These are phyloP conservation scores for Aphelinus certus DNA, from an alignment of 1,140 invertebrate genomes.

Conservation along the genomic window DNA sequence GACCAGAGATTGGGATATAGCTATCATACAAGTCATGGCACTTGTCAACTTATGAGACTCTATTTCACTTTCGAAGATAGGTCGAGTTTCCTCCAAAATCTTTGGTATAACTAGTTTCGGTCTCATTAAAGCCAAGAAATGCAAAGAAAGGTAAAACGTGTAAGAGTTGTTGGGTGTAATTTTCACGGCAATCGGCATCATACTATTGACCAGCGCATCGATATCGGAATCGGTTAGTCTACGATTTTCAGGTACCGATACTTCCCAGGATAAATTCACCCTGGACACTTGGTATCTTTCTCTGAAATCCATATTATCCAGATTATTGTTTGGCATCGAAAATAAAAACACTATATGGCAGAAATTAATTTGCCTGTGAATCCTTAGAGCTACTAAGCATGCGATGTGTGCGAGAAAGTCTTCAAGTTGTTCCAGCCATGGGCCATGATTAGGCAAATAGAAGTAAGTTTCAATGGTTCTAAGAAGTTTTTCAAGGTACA, in stretches of 20 bases:
- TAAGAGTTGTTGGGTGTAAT: constrained; percentile 82
- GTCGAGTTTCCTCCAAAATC: constrained; percentile 65
- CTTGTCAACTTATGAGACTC: constrained; percentile 48
- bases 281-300: constrained; percentile 27
- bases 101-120: constrained; percentile 87
- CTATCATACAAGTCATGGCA: constrained; percentile 79
- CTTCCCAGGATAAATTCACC: constrained; percentile 71
- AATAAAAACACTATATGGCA: too few relatives aligned
- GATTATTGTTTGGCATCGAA: too few relatives aligned
- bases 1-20: constrained; percentile 76
- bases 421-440: constrained; percentile 76
- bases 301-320: constrained; percentile 1
- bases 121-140: constrained; percentile 80
- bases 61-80: constrained; percentile 11
- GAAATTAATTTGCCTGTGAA: not conserved
- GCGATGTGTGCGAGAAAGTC: not conserved
- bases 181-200: constrained; percentile 75
- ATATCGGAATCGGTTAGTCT: constrained; percentile 85
- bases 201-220: constrained; percentile 81
- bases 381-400: not conserved
- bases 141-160: constrained; percentile 74
- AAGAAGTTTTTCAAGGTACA: constrained; percentile 83
- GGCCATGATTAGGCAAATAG: constrained; percentile 87
- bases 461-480: constrained; percentile 87
- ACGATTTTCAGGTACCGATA: constrained; percentile 72